These are phyloP conservation scores for Ceriagrion tenellum DNA, from an alignment of 2,888 invertebrate genomes.

Conservation along the genomic window DNA sequence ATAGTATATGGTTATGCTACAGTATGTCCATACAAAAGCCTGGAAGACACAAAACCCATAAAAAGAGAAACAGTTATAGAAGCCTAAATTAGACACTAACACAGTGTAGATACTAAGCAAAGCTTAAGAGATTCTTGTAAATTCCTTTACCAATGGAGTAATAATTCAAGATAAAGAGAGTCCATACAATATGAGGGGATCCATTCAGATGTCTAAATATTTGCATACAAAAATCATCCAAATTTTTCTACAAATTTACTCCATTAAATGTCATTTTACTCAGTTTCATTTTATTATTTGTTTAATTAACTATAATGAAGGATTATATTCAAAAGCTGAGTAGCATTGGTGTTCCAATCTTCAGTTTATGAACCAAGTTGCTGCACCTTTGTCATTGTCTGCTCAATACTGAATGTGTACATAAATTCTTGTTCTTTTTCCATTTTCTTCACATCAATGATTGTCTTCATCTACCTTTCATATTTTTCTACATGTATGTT, in stretches of 20 bases:
- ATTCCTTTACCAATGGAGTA: slow-evolving; percentile 19
- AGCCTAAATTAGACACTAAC: background rate
- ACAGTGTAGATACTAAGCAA: background rate
- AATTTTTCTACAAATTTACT: background rate
- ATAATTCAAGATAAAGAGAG: background rate
- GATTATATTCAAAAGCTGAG: background rate
- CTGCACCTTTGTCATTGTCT: background rate
- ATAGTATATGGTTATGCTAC: background rate
- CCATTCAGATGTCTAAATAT: background rate
- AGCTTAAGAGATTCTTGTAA: background rate
- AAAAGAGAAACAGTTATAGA: background rate
- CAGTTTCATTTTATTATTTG: too few relatives aligned
- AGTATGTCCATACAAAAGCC: background rate
- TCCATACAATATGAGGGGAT: background rate
- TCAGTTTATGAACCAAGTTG: background rate
- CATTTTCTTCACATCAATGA: background rate
- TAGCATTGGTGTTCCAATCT: background rate
- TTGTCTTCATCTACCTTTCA: background rate
- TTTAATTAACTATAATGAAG: background rate
- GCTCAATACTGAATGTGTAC: background rate
- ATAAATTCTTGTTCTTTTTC: background rate
- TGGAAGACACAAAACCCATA: background rate
- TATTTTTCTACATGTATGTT: background rate
- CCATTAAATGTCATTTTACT: background rate
- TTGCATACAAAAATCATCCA: background rate